Base-by-base conservation (phyloP, 2,113 vertebrate species). In the Equus przewalskii region DNA sequence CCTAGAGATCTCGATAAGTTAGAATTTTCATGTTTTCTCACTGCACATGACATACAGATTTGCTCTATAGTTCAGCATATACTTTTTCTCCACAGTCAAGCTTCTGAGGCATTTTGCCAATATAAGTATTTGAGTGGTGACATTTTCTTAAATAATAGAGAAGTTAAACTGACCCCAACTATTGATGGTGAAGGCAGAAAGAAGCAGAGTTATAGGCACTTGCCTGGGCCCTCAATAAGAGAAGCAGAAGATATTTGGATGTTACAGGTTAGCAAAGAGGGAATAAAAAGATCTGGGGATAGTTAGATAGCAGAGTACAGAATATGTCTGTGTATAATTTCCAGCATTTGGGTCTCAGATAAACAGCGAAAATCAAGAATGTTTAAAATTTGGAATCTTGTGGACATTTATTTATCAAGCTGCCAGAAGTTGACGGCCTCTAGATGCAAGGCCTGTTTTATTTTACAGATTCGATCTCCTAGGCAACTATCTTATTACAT, bases 381-480 rank as follows among this genome's bases (percentile, higher is more conserved):
- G 67, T 64, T 87, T 81, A 92, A 89, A 46, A 18, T 93, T 75
- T 86, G 24, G 28, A 92, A 83, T 72, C 33, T 83, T 90, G 28
- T 26, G 7, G 33, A 75, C 75, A 24, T 69, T 80, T 85, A 75
- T 72, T 92, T 94, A 86, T 79, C 64, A 93, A 76, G 15, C 26
- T 46, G 21, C 19, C 83, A 46, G 69, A 84, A 83, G 33, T 78
- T 56, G 83, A 91, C 76, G 18, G 30, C 33, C 75, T 83, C 64
- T 96, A 73, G 36, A 85, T 80, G 6, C 8, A 95, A 15, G 6
- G 3, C 92, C 5, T 65, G 12, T 95, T 95, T 80, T 80, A 58
- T 87, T 85, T 89, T 86, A 82, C 33, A 96, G 58, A 84, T 94
- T 80, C 92, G 33, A 82, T 94, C 79, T 95, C 79, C 64, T 93